Base-by-base conservation (phyloP, 2,113 vertebrate genomes). In the Oncorhynchus clarkii region DNA sequence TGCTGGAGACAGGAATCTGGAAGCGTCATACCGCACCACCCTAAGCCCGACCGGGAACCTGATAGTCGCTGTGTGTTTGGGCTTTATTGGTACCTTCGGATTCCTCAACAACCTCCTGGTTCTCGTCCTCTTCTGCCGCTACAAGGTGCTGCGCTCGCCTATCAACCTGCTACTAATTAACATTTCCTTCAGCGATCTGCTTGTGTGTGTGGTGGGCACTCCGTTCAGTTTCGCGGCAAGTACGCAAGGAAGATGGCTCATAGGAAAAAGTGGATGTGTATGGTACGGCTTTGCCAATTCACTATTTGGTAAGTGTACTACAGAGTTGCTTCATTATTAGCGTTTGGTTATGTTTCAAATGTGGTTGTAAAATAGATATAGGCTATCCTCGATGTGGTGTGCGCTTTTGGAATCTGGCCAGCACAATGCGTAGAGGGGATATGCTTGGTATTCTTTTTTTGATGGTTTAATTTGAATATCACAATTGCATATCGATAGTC, bases 261-360 rank as follows among this genome's bases (percentile, higher is more conserved):
- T 94, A 22, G 94, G 94, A 14, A 59, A 87, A 0, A 7, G 24
- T 4, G 94, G 93, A n/a, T 95, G 95, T 81, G 88, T 95, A 81
- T 95, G 95, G 94, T 95, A 96, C 86, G 94, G 93, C 51, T 95
- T 96, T 79, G 89, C 88, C 84, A 95, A 94, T 83, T 89, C 94
- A 1, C 91, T 94, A 20, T 95, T 95, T 64, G 94, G 95, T 95
- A 83, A 94, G 95, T 91, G 67, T 22, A 31, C 59, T 9, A 18
- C 13, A 13, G 4, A 22, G 7, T 8, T 13, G 27, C 16, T 12
- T 39, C 20, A 12, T 39, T 9, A 11, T 24, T 4, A 68, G 9
- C n/a, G 68, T 48, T 45, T 18, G 20, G 7, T n/a, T 70, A 48
- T 22, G 22, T 59, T 65, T 29, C 5, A 34, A 27, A 51, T 54